These are phyloP conservation scores for Tipula lateralis DNA, from an alignment of 2,888 invertebrate species.

Conservation along the genomic window DNA sequence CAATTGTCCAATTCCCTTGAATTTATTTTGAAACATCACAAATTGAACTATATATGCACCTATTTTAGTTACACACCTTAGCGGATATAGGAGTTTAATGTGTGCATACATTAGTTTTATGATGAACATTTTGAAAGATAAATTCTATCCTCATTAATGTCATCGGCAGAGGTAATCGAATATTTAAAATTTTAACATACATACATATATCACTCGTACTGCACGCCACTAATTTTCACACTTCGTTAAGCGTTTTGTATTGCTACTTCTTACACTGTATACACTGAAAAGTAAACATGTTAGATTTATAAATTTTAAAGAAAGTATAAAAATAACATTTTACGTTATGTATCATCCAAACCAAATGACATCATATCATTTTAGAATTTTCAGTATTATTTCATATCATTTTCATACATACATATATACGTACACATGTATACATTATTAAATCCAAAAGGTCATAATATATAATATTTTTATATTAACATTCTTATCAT, in stretches of 20 bases:
- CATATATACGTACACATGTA: background rate
- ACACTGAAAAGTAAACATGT: background rate
- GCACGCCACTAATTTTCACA: background rate
- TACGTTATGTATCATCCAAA: background rate
- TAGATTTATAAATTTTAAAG: background rate
- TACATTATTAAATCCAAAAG: background rate
- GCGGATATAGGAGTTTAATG: background rate
- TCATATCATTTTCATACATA: background rate
- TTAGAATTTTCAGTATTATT: background rate
- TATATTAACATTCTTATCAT: background rate
- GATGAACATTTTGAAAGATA: background rate
- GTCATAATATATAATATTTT: background rate
- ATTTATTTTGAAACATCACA: background rate
- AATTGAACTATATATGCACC: background rate
- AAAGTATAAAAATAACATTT: conserved; percentile 15
- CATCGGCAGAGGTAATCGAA: background rate
- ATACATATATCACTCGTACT: background rate
- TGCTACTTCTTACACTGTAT: background rate
- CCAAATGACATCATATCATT: conserved; percentile 1
- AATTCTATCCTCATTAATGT: background rate
- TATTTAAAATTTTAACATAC: background rate
- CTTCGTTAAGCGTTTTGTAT: background rate
- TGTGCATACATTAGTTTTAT: background rate
- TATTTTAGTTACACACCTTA: background rate
- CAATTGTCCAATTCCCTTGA: background rate